Base-by-base conservation (phyloP, 2,797 vertebrate species). In the Halcyon badia region DNA sequence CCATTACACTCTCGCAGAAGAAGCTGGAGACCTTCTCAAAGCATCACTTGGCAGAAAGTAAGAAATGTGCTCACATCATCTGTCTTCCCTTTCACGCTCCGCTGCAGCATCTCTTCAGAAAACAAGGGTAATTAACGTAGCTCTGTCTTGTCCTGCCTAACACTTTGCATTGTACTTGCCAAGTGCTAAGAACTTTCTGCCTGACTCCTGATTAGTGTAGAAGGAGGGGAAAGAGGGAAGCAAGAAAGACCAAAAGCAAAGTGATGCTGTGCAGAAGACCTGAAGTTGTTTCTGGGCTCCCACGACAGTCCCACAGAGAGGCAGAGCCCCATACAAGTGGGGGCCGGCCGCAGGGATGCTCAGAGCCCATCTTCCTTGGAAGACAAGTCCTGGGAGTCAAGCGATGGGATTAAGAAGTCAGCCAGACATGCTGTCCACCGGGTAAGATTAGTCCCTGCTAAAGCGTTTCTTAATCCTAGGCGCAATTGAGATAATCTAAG, bases 401-500 rank as follows among this genome's bases (percentile, higher is more conserved):
- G 77, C 5, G 0, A 35, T 61, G 70, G 46, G 66, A 90, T 90
- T 84, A 89, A 90, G 51, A 70, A 96, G 13, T 95, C 90, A 87
- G 41, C 20, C 66, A 79, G 33, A 64, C 52, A 31, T 73, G 49
- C 71, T 70, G 71, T 89, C 41, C 85, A 61, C 30, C 0, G 1
- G n/a, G 80, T 25, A 21, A 88, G 0, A 94, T 95, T 91, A 96
- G 68, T 72, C 64, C 22, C 33, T 79, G 78, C 88, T 90, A 83
- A 90, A 83, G 61, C 0, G 0, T 93, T 89, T 77, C 88, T 72
- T 94, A 96, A 97, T 93, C 75, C 92, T 66, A 79, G 76, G 77
- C 0, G 0, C 87, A 89, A 52, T 3, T 83, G 88, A 77, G 88
- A 92, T 95, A 92, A 95, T 94, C 93, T 83, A 87, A 96, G n/a